Conservation (phyloP, 2,888 invertebrate genomes). For the Ectemnius cavifrons region DNA sequence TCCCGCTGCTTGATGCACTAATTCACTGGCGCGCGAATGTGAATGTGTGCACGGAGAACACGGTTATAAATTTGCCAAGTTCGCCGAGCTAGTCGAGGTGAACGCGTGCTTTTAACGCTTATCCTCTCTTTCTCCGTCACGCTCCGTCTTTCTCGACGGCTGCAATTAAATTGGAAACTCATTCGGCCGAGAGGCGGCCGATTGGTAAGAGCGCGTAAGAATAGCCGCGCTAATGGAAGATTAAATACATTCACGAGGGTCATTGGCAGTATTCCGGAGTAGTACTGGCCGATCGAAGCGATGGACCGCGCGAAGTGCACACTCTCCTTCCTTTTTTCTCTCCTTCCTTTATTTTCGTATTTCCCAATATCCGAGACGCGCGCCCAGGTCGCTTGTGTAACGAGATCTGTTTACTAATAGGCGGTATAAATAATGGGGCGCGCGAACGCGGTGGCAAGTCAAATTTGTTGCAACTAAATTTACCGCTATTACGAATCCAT, state of each 20-base stretch:
- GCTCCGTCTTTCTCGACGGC: neutral
- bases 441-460: slow-evolving; percentile 5
- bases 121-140: no score
- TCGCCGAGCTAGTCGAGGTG: neutral
- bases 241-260: slow-evolving; percentile 4
- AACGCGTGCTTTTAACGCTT: slow-evolving; percentile 5
- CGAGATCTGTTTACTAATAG: neutral
- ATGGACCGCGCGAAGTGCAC: neutral
- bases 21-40: neutral
- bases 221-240: slow-evolving; percentile 7
- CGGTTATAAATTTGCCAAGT: no score
- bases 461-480: no score
- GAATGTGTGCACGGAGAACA: no score
- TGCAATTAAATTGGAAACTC: slow-evolving; percentile 5
- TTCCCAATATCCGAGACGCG: neutral
- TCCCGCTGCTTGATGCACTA: neutral
- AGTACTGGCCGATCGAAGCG: neutral
- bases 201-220: neutral
- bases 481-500: slow-evolving; percentile 13
- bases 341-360: neutral
- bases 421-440: neutral
- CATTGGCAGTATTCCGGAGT: slow-evolving; percentile 7
- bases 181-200: neutral
- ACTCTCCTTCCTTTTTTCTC: neutral
- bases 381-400: neutral